Base-by-base conservation (phyloP, 2,113 vertebrate species). In the Meriones unguiculatus region DNA sequence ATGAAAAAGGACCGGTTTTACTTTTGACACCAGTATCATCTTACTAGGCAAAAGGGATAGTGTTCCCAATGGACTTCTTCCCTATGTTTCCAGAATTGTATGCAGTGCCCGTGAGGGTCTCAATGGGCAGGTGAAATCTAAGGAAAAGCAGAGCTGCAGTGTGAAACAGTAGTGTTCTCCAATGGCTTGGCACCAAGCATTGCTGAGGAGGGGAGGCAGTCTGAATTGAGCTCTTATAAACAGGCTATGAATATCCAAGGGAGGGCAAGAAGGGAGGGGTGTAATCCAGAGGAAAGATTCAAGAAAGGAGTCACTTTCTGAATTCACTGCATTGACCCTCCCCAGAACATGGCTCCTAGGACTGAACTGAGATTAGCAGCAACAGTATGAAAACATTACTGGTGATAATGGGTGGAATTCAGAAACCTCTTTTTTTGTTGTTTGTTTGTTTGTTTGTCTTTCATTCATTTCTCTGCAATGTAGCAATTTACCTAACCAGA, bases 1-100 rank as follows among this genome's bases (percentile, higher is more conserved):
- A 25, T 94, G 41, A 67, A 50, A 69, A 80, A 81, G 35, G 70
- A 77, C 32, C 12, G 0, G 24, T 28, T 91, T 91, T 72, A 64
- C 78, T 94, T 86, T 91, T 35, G 17, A 78, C 75, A 50, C 50
- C 67, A 65, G 54, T 46, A 67, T 72, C 65, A 69, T 85, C 57
- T 90, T 72, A 75, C 62, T 95, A 87, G 50, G 54, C 28, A 25
- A 95, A 90, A 95, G 32, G 72, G 89, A 95, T 78, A 84, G 8
- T 24, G 12, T 82, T 57, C 32, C 38, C 25, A 30, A 64, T 35
- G 24, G 80, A 7, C 2, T 4, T 1, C 38, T 90, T 75, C 10
- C 57, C n/a, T 67, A 35, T 67, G 30, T 65, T 95, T 93, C 54
- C 69, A 89, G 96, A 78, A n/a, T 35, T 86, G 12, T 25, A 5